Evolutionary conservation across 2,888 invertebrate genomes (phyloP), one percentile per base, ranked within the genome.

Genomic region (Watsonalla binaria): DNA sequence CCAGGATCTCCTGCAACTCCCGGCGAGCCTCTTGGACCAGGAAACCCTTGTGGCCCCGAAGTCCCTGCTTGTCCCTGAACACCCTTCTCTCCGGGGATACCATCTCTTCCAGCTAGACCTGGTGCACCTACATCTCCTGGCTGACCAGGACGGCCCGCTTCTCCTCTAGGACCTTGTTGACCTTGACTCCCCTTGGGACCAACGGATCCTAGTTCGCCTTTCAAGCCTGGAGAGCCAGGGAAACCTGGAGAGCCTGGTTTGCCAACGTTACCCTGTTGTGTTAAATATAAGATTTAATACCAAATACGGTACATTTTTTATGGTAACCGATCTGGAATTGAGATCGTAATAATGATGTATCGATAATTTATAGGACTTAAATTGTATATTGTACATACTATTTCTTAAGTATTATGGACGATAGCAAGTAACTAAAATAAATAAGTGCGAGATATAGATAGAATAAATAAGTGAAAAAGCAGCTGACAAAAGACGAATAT

Each of bases 231-330:
- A 59, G 92, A 92, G 37, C 97, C 97, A 6, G 96, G 95, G 72
- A 96, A 96, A 2, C 97, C 97, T 33, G 96, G 96, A 13, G 96
- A 90, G 5, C 97, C 97, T 15, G 95, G 90, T 84, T 97, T 96
- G 1, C 97, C 97, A 51, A 94, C 86, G 35, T 94, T 92, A 45
- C 97, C 97, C 93, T 95, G 61, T 5, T 24, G 24, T 2, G 24
- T 24, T 24, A 1, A 24, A 24, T 24, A 24, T 24, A 2, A 2
- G 2, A 24, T 24, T 24, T 24, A 24, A 24, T 24, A 24, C 24
- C 24, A 24, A 24, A 2, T 24, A 24, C 24, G n/a, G n/a, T n/a
- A n/a, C n/a, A n/a, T n/a, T n/a, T n/a, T n/a, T n/a, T n/a, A n/a
- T n/a, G n/a, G n/a, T n/a, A n/a, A n/a, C n/a, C n/a, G n/a, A n/a